Percentiles rank a stretch among this genome's conserved stretches.
These are phyloP conservation scores for Aphelocoma californica DNA, from an alignment of 2,797 vertebrate species.

Conservation along the genomic window DNA sequence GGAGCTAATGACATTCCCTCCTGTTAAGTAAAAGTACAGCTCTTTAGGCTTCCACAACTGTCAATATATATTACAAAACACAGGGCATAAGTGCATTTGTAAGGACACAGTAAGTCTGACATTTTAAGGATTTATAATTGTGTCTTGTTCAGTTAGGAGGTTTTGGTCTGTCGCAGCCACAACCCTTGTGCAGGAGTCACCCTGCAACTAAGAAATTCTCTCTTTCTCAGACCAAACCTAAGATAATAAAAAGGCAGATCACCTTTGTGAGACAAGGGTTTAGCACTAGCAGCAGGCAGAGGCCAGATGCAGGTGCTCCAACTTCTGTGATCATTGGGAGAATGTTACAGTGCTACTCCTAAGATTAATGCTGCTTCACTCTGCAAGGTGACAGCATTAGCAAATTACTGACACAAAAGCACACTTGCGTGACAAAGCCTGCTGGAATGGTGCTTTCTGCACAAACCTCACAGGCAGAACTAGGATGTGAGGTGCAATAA, in stretches of 20 bases:
- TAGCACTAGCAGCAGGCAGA: neutral
- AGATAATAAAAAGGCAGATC: neutral
- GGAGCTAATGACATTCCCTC: neutral
- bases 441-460: neutral
- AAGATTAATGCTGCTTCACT: conserved; percentile 24
- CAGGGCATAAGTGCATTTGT: neutral
- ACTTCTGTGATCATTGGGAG: neutral
- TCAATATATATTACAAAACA: neutral
- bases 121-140: neutral
- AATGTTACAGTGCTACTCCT: neutral
- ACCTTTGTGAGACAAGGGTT: neutral
- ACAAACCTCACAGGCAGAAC: neutral
- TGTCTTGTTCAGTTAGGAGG: neutral
- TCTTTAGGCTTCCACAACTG: neutral
- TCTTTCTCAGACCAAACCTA: neutral
- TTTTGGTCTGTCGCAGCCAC: neutral
- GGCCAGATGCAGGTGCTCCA: neutral
- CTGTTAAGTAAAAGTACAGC: neutral
- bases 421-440: neutral
- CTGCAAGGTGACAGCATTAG: neutral
- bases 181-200: neutral
- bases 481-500: neutral
- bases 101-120: neutral
- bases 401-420: conserved; percentile 12
- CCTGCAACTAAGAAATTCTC: neutral